Base-by-base conservation (phyloP, 2,888 invertebrate genomes). In the Epistrophe eligans region DNA sequence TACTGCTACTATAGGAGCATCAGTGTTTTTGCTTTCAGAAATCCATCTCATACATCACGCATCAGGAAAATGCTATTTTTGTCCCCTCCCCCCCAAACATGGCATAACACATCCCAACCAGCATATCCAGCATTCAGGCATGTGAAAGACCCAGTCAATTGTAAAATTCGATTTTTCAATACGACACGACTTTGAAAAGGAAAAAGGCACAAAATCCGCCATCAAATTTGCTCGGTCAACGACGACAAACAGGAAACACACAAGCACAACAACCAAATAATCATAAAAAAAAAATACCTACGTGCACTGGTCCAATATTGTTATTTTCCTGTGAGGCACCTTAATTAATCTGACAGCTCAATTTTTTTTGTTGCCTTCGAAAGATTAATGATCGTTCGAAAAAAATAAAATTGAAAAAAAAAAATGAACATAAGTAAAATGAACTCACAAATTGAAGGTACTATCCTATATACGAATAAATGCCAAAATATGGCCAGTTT, bases 271-370 rank as follows among this genome's bases (percentile, higher is more conserved):
- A 48, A 66, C 45, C 24, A 66, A 64, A 24, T 13, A 43, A 50
- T 19, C 43, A 45, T 4, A 50, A 19, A 64, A 48, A 28, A 7
- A 43, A n/a, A 43, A 43, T n/a, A 19, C 24, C 24, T 15, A 60
- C 24, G 15, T 35, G 35, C 35, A 64, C 32, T 67, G 19, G 50
- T 52, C 50, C 67, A 67, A 76, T 74, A 62, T 62, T 62, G 50
- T 74, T 74, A 67, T 74, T 60, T 48, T 67, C 35, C 57, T 76
- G 19, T 24, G 58, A 60, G 43, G 13, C 35, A 64, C 81, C 77
- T 82, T 82, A 82, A 82, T 82, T 82, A 82, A 82, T 77, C 82
- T 82, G 77, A 82, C 82, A 82, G 71, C 66, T 82, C 82, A 71
- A 77, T 71, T 82, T 48, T n/a, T 24, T 82, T 77, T 55, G 64